Percentiles rank a stretch among this genome's conserved stretches.
Evolutionary conservation across 2,797 vertebrate genomes (phyloP).

Genomic region (Sternotherus odoratus): DNA sequence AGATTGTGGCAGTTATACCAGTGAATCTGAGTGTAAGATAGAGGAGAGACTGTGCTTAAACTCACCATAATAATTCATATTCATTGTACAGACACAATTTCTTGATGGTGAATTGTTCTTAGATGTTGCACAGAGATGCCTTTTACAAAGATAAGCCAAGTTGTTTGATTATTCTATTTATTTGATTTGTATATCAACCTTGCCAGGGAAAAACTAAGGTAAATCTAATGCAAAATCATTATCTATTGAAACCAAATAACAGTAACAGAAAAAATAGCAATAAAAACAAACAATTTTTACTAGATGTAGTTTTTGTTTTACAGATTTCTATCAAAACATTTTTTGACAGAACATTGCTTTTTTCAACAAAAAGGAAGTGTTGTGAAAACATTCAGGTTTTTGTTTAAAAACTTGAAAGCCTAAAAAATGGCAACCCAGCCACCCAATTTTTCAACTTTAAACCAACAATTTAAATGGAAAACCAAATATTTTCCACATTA

Average conservation of each 20-base stretch:
- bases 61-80: background rate
- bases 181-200: background rate
- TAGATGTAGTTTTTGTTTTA: no score
- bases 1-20: background rate
- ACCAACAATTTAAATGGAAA: no score
- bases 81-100: background rate
- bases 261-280: background rate
- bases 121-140: background rate
- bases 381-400: no score
- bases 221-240: background rate
- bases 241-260: background rate
- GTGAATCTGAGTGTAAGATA: background rate
- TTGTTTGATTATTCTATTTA: background rate
- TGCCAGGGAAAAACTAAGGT: background rate
- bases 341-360: no score
- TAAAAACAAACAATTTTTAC: background rate
- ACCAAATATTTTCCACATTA: no score
- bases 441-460: no score
- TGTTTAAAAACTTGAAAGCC: no score
- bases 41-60: background rate
- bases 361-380: no score
- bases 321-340: no score
- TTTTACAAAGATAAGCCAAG: background rate
- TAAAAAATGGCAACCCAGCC: no score
- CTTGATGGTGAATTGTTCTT: background rate